These are phyloP conservation scores for Archegozetes longisetosus DNA, from an alignment of 1,140 invertebrate genomes.

Conservation along the genomic window DNA sequence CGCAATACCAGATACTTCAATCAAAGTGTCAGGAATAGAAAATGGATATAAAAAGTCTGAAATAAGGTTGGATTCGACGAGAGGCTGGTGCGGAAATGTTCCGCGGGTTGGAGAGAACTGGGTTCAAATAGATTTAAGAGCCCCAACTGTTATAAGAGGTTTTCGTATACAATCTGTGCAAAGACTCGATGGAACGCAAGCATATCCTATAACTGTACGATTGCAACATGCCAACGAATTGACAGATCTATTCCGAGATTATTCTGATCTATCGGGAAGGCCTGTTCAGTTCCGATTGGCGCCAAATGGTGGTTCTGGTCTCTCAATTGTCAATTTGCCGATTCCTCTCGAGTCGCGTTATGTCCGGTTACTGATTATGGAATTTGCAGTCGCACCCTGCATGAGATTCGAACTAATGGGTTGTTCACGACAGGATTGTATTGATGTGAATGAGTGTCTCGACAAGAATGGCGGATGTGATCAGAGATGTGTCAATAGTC, in stretches of 20 bases:
- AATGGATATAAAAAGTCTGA: conserved; percentile 56
- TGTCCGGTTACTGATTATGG: conserved; percentile 66
- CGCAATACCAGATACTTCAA: conserved; percentile 72
- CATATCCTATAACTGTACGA: conserved; percentile 70
- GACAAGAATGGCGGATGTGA: conserved; percentile 81
- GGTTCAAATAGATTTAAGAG: conserved; percentile 65
- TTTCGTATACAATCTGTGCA: conserved; percentile 64
- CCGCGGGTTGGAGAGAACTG: conserved; percentile 68
- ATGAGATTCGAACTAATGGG: conserved; percentile 84
- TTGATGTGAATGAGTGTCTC: conserved; percentile 78
- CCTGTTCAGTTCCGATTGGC: conserved; percentile 74
- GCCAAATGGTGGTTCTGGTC: conserved; percentile 49
- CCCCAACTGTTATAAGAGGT: conserved; percentile 71
- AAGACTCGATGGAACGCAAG: conserved; percentile 47
- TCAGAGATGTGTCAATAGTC: conserved; percentile 76
- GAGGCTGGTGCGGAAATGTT: conserved; percentile 75
- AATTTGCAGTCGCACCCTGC: conserved; percentile 72
- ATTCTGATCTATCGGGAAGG: conserved; percentile 69
- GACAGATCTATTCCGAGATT: conserved; percentile 74
- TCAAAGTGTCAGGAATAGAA: conserved; percentile 65
- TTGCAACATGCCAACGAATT: conserved; percentile 73
- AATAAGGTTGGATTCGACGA: conserved; percentile 50
- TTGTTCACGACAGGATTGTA: conserved; percentile 72
- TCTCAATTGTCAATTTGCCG: conserved; percentile 74
- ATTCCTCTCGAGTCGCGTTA: conserved; percentile 79